Percentiles rank a stretch among this genome's conserved stretches.
Evolutionary conservation across 2,113 vertebrate genomes (phyloP).

Genomic region (Hemibagrus wyckioides): DNA sequence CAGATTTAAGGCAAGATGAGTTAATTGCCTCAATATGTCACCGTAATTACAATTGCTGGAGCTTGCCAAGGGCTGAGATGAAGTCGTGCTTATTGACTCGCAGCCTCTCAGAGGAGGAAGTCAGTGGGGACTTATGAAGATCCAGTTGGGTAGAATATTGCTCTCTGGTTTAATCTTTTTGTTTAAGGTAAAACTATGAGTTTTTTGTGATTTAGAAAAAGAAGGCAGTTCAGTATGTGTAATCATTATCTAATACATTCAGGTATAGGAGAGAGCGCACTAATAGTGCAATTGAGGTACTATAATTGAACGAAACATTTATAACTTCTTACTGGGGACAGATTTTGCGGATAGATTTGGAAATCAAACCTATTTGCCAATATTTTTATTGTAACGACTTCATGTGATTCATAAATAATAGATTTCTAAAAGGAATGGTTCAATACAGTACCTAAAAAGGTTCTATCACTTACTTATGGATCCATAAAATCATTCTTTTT

Average conservation of each 20-base stretch:
- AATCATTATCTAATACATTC: background rate
- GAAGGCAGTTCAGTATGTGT: background rate
- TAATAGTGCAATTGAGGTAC: background rate
- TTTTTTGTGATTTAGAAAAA: background rate
- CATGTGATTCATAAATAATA: background rate
- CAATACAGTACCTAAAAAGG: no score
- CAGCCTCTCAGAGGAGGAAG: conserved; percentile 62
- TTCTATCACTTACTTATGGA: no score
- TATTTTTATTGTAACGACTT: background rate
- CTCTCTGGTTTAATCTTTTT: background rate
- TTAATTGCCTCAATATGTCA: conserved; percentile 55
- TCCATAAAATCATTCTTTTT: no score
- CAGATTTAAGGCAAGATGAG: conserved; percentile 51
- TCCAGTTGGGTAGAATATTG: background rate
- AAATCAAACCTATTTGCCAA: background rate
- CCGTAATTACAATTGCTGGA: conserved; percentile 63
- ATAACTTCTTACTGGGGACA: background rate
- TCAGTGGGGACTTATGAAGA: conserved; percentile 49
- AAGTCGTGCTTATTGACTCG: conserved; percentile 58
- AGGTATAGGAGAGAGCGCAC: background rate
- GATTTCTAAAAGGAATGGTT: no score
- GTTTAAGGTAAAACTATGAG: background rate
- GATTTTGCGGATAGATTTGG: background rate
- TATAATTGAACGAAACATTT: background rate
- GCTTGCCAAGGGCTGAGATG: conserved; percentile 56